A percentile compares a stretch with the other conserved stretches of the same genome.
Conservation (phyloP, 1,140 invertebrate genomes). For the Bombus confusus region DNA sequence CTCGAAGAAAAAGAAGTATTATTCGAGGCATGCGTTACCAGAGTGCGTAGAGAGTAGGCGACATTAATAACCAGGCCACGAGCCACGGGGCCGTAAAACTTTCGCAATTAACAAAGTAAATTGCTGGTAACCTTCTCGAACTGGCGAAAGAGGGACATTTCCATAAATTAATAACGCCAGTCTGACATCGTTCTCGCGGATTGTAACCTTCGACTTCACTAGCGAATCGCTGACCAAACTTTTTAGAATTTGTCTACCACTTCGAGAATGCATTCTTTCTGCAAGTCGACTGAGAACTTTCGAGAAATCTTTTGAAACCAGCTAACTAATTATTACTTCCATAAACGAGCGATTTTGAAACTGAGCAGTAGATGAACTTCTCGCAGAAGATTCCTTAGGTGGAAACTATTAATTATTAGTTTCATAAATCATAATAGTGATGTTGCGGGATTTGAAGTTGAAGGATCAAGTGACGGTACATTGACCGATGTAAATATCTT, state of each 20-base stretch:
- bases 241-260: slow-evolving; percentile 1
- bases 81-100: slow-evolving; percentile 39
- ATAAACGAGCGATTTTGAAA: neutral
- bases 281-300: neutral
- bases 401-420: neutral
- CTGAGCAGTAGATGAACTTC: neutral
- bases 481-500: no score
- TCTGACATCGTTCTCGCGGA: slow-evolving; percentile 1
- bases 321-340: neutral
- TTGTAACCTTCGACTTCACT: slow-evolving; percentile 13
- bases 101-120: slow-evolving; percentile 66
- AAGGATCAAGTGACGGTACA: no score
- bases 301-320: neutral
- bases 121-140: slow-evolving; percentile 53
- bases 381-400: neutral
- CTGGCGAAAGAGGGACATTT: slow-evolving; percentile 25
- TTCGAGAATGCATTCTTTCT: neutral
- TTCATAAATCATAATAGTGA: neutral
- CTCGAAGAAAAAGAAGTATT: neutral
- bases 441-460: neutral
- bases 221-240: neutral
- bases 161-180: slow-evolving; percentile 63
- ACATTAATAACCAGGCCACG: slow-evolving; percentile 25
- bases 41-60: slow-evolving; percentile 8
- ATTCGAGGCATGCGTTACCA: neutral